Evolutionary conservation across 2,888 invertebrate species (phyloP), one percentile per base, ranked within the genome.

Genomic region (Zygogramma bicolorata): DNA sequence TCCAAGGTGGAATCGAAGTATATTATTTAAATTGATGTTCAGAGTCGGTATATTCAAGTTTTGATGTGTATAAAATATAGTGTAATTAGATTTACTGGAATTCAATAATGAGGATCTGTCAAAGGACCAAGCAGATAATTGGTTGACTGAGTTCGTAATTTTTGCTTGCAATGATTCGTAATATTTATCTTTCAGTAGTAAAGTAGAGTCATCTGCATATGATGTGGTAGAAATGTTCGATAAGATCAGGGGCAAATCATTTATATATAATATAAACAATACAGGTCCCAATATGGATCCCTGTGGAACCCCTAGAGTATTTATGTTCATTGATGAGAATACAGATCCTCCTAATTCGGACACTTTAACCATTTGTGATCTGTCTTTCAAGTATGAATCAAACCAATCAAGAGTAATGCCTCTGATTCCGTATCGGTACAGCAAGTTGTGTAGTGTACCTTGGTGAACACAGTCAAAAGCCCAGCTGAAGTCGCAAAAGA

Each of bases 391-490:
- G 0, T 60, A 60, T 8, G 34, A 3, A 15, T 31, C 13, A 60
- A 65, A 38, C 66, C 66, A 57, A 6, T 66, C 38, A 34, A 34
- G 40, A 25, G 38, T 38, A 38, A 29, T 66, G 15, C 66, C 66
- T 22, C 38, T 34, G 34, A 66, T 66, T 38, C 66, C 18, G 38
- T 38, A 57, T 10, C 58, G 57, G 8, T 58, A 25, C n/a, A n/a
- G n/a, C n/a, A 58, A 18, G 15, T 66, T 38, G 1, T 25, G 58
- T 40, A 66, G 27, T 40, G n/a, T 66, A 13, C 27, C 15, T 18
- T 38, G 40, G n/a, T 57, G 38, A 20, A 57, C 59, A 40, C 66
- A 66, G 40, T 58, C 66, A 58, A 59, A 66, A 34, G 34, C 65
- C 29, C 15, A 13, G 38, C 34, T 34, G 18, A 65, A 57, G 13